phyloP scores from a whole-genome alignment of 1,140 invertebrate species.

The Eupeodes corollae region DNA sequence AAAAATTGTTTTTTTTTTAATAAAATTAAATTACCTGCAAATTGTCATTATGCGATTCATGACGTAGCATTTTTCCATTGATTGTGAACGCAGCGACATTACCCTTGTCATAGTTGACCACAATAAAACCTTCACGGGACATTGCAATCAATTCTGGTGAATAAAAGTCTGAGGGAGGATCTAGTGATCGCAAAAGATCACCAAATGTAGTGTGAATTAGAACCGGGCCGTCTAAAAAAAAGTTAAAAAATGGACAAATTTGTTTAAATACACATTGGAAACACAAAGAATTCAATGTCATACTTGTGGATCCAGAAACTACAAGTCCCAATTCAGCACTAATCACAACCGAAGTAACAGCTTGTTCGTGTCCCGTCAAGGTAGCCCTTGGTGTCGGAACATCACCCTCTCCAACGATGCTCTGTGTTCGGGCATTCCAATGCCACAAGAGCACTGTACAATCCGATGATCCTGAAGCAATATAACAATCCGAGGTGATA shows the following conservation, averaged over 20 bases:
- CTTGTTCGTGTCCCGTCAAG: slow-evolving; percentile 91
- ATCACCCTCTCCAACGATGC: slow-evolving; percentile 92
- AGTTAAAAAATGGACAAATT: slow-evolving; percentile 5
- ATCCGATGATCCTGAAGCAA: slow-evolving; percentile 94
- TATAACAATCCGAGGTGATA: slow-evolving; percentile 96
- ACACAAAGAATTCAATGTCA: not conserved
- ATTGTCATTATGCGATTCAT: slow-evolving; percentile 88
- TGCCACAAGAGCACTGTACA: slow-evolving; percentile 97
- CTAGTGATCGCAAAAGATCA: slow-evolving; percentile 85
- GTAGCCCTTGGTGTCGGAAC: slow-evolving; percentile 89
- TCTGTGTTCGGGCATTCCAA: slow-evolving; percentile 92
- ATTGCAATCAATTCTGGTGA: slow-evolving; percentile 86
- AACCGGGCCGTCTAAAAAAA: slow-evolving; percentile 76
- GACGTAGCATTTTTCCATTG: slow-evolving; percentile 75
- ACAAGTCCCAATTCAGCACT: slow-evolving; percentile 97
- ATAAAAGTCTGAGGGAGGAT: slow-evolving; percentile 64
- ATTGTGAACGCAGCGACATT: slow-evolving; percentile 88
- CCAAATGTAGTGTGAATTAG: slow-evolving; percentile 97
- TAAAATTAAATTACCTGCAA: slow-evolving; percentile 59
- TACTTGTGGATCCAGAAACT: slow-evolving; percentile 81
- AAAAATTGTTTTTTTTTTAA: too few species aligned
- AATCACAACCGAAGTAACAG: slow-evolving; percentile 88
- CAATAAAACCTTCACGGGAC: slow-evolving; percentile 91
- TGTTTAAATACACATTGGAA: not conserved
- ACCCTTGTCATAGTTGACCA: slow-evolving; percentile 84